Conservation (phyloP, 2,888 invertebrate genomes). For the Drosophila percnosoma region DNA sequence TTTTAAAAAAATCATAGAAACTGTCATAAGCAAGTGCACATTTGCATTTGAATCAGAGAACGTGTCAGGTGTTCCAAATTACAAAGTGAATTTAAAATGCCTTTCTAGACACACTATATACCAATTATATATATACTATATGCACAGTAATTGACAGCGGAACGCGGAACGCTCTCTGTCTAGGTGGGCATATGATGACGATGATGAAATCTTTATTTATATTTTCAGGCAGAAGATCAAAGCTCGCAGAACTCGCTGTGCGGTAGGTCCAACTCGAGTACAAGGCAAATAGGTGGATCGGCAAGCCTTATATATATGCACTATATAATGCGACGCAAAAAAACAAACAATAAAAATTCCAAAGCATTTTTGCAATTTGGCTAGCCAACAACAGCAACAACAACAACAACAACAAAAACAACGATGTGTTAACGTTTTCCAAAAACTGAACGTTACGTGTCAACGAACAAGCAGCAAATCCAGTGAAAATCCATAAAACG, state of each 20-base stretch:
- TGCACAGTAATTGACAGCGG: constrained; percentile 54
- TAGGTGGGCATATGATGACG: constrained; percentile 9
- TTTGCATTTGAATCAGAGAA: constrained; percentile 43
- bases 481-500: constrained; percentile 73
- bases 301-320: constrained; percentile 5
- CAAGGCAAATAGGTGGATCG: constrained; percentile 9
- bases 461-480: constrained; percentile 55
- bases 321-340: constrained; percentile 34
- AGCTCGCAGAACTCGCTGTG: constrained; percentile 52
- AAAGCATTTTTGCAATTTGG: constrained; percentile 78
- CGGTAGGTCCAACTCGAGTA: constrained; percentile 62
- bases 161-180: constrained; percentile 54
- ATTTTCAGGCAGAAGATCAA: constrained; percentile 68
- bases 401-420: constrained; percentile 20
- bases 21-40: constrained; percentile 52
- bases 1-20: constrained; percentile 21
- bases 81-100: constrained; percentile 39
- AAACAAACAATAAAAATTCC: constrained; percentile 77
- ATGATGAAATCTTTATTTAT: constrained; percentile 71
- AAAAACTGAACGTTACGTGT: constrained; percentile 67
- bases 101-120: constrained; percentile 28
- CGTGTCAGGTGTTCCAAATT: constrained; percentile 48
- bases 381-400: constrained; percentile 24
- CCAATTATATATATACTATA: constrained; percentile 17
- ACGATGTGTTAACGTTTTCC: constrained; percentile 53